Conservation (phyloP, 2,888 invertebrate species). For the Parapristionchus giblindavisi region DNA sequence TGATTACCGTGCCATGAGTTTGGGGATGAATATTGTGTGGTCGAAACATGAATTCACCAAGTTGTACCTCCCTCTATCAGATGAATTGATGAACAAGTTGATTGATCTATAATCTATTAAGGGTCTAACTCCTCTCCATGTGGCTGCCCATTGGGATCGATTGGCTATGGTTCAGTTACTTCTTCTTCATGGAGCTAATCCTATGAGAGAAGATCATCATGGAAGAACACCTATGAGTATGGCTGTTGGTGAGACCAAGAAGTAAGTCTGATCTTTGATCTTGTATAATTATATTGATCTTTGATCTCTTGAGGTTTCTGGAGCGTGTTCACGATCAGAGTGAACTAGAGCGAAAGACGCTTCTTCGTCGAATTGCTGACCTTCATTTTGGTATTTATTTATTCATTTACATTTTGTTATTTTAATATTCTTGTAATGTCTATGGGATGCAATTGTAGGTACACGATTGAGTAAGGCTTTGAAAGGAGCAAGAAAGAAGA, state of each 20-base stretch:
- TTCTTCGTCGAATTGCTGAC: conserved; percentile 6
- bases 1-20: too few species aligned
- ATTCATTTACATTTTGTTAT: background rate
- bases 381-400: conserved; percentile 19
- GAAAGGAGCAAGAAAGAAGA: conserved; percentile 23
- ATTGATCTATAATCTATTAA: too few species aligned
- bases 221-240: conserved; percentile 39
- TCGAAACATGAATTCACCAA: too few species aligned
- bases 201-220: conserved; percentile 39
- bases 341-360: conserved; percentile 4
- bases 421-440: background rate
- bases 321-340: conserved; percentile 7
- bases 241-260: conserved; percentile 33
- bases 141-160: conserved; percentile 54
- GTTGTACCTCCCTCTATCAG: too few species aligned
- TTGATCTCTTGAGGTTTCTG: conserved; percentile 19
- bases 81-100: too few species aligned
- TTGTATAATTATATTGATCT: too few species aligned
- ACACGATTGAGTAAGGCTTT: background rate
- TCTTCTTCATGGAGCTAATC: conserved; percentile 48
- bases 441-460: background rate
- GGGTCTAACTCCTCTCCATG: conserved; percentile 50
- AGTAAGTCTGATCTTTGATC: conserved; percentile 7
- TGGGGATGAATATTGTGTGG: too few species aligned
- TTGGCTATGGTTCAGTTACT: conserved; percentile 54